Conservation (phyloP, 2,797 vertebrate species). For the Petrocephalus schoutedeni region DNA sequence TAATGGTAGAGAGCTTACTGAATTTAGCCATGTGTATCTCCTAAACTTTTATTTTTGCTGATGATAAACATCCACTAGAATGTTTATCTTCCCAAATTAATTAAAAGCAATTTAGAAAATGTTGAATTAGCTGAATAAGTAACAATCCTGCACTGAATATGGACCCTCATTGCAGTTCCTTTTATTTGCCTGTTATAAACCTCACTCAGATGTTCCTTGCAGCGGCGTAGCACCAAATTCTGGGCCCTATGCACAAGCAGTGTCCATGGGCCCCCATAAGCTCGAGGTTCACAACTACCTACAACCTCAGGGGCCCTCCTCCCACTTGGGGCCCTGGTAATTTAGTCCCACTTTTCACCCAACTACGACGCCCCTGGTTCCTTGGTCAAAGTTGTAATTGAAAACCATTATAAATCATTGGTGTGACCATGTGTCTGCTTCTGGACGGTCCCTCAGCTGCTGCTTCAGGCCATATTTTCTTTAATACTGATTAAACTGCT, state of each 20-base stretch:
- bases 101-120: constrained; percentile 2
- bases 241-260: too few species aligned
- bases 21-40: not conserved
- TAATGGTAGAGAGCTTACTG: not conserved
- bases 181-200: not conserved
- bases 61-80: not conserved
- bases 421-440: not conserved
- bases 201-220: not conserved
- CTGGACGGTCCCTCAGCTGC: not conserved
- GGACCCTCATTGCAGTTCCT: not conserved
- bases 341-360: too few species aligned
- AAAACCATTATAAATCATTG: not conserved
- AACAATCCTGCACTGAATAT: not conserved
- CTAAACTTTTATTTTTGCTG: not conserved
- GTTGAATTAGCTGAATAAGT: not conserved
- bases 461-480: not conserved
- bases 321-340: too few species aligned
- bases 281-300: too few species aligned
- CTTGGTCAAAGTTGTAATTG: not conserved
- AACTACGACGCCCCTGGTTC: too few species aligned
- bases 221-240: too few species aligned
- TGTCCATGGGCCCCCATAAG: too few species aligned
- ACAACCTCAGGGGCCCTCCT: too few species aligned
- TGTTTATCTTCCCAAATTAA: not conserved
- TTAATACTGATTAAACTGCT: not conserved